Evolutionary conservation across 2,113 vertebrate genomes (phyloP).

Genomic region (Ictidomys tridecemlineatus): DNA sequence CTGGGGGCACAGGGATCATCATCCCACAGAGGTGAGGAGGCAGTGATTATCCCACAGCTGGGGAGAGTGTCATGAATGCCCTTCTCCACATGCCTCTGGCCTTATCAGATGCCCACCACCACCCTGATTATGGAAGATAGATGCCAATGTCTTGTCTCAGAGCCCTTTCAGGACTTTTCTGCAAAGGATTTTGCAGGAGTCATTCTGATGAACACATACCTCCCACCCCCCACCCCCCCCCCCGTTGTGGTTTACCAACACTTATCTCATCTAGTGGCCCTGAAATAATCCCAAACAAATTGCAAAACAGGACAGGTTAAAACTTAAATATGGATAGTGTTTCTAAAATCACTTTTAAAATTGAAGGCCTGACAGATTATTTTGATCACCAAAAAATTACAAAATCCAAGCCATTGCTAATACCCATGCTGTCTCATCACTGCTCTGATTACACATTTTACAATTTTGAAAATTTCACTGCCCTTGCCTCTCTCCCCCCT

Average conservation of each 20-base stretch:
- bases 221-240: too few species aligned
- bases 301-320: not conserved
- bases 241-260: not conserved
- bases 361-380: not conserved
- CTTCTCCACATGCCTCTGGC: not conserved
- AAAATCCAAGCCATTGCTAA: not conserved
- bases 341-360: slow-evolving; percentile 26
- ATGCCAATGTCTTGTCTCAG: not conserved
- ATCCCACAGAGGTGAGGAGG: not conserved
- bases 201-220: not conserved
- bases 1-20: not conserved
- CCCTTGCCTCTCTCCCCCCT: not conserved
- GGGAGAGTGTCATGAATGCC: not conserved
- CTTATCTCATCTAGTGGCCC: not conserved
- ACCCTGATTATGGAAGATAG: not conserved
- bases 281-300: slow-evolving; percentile 39
- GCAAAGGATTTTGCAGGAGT: not conserved
- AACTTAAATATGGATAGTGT: not conserved
- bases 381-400: not conserved
- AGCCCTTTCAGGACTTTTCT: not conserved
- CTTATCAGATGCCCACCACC: not conserved
- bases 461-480: slow-evolving; percentile 14
- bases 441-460: not conserved
- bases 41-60: not conserved
- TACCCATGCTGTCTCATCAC: not conserved